phyloP scores from a whole-genome alignment of 2,113 vertebrate genomes.

The Rhinogobius similis region DNA sequence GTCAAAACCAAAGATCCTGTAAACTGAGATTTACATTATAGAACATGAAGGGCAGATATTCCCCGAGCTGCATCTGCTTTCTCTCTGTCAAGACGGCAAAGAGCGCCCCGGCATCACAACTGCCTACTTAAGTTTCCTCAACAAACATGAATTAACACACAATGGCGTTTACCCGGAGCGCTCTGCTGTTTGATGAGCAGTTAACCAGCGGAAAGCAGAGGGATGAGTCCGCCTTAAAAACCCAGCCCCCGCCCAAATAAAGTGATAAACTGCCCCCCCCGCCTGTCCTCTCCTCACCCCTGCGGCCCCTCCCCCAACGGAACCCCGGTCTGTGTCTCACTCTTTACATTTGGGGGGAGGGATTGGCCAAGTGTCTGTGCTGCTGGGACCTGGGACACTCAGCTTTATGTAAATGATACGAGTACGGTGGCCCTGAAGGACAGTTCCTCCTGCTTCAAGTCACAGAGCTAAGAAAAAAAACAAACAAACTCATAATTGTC shows the following conservation, averaged over 20 bases:
- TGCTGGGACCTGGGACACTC: slow-evolving; percentile 19
- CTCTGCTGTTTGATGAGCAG: not conserved
- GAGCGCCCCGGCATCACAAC: not conserved
- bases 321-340: slow-evolving; percentile 36
- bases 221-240: slow-evolving; percentile 16
- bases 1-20: no score
- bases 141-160: not conserved
- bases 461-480: not conserved
- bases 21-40: not conserved
- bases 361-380: slow-evolving; percentile 10
- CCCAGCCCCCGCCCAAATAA: slow-evolving; percentile 23
- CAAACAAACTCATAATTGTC: no score
- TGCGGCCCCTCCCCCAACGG: slow-evolving; percentile 12
- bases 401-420: slow-evolving; percentile 17
- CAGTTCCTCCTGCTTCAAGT: not conserved
- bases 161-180: not conserved
- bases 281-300: slow-evolving; percentile 15
- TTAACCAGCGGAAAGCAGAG: slow-evolving; percentile 2
- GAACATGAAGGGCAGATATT: not conserved
- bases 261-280: slow-evolving; percentile 32
- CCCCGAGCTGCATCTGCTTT: slow-evolving; percentile 2
- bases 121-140: not conserved
- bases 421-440: slow-evolving; percentile 6
- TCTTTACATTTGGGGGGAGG: slow-evolving; percentile 54
- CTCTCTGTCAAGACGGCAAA: not conserved